These are phyloP conservation scores for Macrophya annulata DNA, from an alignment of 2,888 invertebrate species.

Conservation along the genomic window DNA sequence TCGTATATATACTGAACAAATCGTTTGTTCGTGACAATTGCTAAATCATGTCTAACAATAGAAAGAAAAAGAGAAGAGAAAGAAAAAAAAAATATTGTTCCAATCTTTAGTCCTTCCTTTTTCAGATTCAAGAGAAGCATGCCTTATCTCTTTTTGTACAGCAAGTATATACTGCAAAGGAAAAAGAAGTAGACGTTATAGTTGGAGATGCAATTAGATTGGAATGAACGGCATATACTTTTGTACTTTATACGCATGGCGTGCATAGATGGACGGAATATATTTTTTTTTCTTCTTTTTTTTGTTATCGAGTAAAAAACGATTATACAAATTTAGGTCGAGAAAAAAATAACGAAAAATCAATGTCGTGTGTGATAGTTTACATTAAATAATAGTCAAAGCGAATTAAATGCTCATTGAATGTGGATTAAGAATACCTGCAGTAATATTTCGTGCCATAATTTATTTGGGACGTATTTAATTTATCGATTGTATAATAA, in stretches of 20 bases:
- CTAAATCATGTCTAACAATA: background rate
- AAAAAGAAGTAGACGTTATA: too few relatives aligned
- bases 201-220: background rate
- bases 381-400: background rate
- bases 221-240: background rate
- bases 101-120: background rate
- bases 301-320: background rate
- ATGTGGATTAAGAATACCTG: background rate
- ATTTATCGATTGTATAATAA: background rate
- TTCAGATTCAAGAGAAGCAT: background rate
- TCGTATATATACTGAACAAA: background rate
- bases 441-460: background rate
- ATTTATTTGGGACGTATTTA: background rate
- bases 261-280: background rate
- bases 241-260: background rate
- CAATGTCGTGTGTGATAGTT: slow-evolving; percentile 4
- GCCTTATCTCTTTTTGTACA: background rate
- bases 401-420: background rate
- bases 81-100: background rate
- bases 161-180: too few relatives aligned
- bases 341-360: background rate
- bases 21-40: slow-evolving; percentile 27
- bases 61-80: background rate
- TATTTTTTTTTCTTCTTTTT: too few relatives aligned
- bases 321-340: background rate